Percentiles rank a stretch among this genome's conserved stretches.
These are phyloP conservation scores for Dinoponera quadriceps DNA, from an alignment of 1,140 invertebrate species.

Conservation along the genomic window DNA sequence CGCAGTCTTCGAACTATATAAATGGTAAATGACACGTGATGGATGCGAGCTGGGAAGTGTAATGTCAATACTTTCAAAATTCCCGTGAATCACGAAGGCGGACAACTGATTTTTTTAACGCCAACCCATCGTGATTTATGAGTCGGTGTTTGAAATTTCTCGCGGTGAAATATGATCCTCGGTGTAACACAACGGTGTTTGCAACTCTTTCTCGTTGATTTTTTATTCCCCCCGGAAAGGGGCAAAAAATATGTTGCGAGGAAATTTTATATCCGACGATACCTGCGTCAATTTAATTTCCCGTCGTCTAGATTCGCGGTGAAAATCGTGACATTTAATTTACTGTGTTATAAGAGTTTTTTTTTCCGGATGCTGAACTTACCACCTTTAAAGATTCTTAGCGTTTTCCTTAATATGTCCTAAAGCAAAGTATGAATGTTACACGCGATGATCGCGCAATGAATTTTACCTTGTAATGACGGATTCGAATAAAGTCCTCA, in stretches of 20 bases:
- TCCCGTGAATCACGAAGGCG: slow-evolving; percentile 14
- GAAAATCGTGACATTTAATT: not conserved
- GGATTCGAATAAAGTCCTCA: too few species aligned
- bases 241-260: not conserved
- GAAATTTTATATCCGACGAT: slow-evolving; percentile 3
- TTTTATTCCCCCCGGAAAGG: not conserved
- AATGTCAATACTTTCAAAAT: slow-evolving; percentile 46
- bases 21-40: slow-evolving; percentile 41
- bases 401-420: not conserved
- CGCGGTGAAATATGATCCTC: slow-evolving; percentile 36
- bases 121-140: slow-evolving; percentile 39
- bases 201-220: slow-evolving; percentile 5
- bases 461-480: too few species aligned
- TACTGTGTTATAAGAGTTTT: not conserved
- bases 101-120: slow-evolving; percentile 37
- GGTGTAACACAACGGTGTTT: slow-evolving; percentile 7
- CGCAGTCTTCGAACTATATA: not conserved
- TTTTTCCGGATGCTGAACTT: too few species aligned
- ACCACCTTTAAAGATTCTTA: not conserved
- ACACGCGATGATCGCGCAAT: too few species aligned
- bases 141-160: slow-evolving; percentile 37
- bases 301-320: not conserved
- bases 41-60: slow-evolving; percentile 24
- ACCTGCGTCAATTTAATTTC: not conserved
- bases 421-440: too few species aligned